Evolutionary conservation across 2,888 invertebrate genomes (phyloP), one percentile per base, ranked within the genome.

Genomic region (Drosophila fulvimacula): DNA sequence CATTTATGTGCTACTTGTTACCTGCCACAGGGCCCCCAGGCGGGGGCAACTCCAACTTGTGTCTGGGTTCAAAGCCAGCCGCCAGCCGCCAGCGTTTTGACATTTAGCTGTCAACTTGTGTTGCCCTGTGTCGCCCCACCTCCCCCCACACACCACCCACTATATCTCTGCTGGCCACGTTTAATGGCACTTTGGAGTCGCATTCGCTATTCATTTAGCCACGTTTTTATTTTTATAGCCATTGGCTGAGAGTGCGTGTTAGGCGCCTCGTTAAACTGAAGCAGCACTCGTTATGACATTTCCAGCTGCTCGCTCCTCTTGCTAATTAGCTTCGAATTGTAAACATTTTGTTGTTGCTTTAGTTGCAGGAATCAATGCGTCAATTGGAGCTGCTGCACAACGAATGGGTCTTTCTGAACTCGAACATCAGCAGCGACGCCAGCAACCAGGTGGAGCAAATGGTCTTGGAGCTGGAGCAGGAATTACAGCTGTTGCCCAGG

Each of bases 1-100:
- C 79, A 86, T 83, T 86, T 80, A 86, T 82, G 83, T 73, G 88
- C 88, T 69, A 85, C 88, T 85, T 83, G 88, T 83, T 88, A 88
- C 81, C 84, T 77, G 80, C 66, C 64, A 39, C 70, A 21, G 27
- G 60, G 55, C 69, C 76, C 55, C 61, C 42, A 38, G 34, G 56
- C 56, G 38, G 36, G 42, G 49, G 34, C 55, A 48, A 24, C 46
- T 39, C 52, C 70, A 27, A 42, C 30, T 39, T 61, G 42, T 58
- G 58, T 58, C 58, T 59, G 63, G 63, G 70, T 55, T 74, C 79
- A 78, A 68, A 73, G 69, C 39, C 64, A 57, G 51, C 59, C 49
- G 69, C 39, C 64, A 57, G 51, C 59, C 49, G 44, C 21, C 42
- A 56, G 30, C 55, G 9, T 55, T 74, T 73, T 75, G 78, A 77